Conservation (phyloP, 2,888 invertebrate genomes). For the Holacanthella duospinosa region DNA sequence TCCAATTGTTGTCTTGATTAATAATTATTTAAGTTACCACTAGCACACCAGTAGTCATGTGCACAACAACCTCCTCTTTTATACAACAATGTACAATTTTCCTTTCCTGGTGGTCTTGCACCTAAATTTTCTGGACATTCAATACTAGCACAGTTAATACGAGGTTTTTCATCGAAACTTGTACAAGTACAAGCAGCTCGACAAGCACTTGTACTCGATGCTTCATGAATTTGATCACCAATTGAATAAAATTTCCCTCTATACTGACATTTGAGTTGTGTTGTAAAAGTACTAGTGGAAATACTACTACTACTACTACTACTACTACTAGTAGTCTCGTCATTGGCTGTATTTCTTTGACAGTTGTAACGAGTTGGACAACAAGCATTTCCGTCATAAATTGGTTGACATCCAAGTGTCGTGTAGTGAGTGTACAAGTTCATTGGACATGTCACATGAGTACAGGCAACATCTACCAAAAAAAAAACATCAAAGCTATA, state of each 20-base stretch:
- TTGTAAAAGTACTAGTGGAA: not conserved
- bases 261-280: constrained; percentile 22
- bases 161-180: constrained; percentile 7
- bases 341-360: not conserved
- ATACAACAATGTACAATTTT: constrained; percentile 27
- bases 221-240: constrained; percentile 27
- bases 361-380: constrained; percentile 38
- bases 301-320: not conserved
- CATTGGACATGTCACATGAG: constrained; percentile 32
- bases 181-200: constrained; percentile 29
- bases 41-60: constrained; percentile 19
- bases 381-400: constrained; percentile 35
- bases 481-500: not conserved
- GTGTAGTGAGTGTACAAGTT: constrained; percentile 33
- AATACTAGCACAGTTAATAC: constrained; percentile 31
- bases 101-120: constrained; percentile 20
- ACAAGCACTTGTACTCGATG: constrained; percentile 26
- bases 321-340: constrained; percentile 11
- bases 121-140: constrained; percentile 33
- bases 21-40: constrained; percentile 2
- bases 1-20: not conserved
- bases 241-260: constrained; percentile 25
- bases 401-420: constrained; percentile 32
- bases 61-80: constrained; percentile 34
- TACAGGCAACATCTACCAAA: constrained; percentile 22